These are phyloP conservation scores for Erynnis tages DNA, from an alignment of 2,888 invertebrate genomes.

Conservation along the genomic window DNA sequence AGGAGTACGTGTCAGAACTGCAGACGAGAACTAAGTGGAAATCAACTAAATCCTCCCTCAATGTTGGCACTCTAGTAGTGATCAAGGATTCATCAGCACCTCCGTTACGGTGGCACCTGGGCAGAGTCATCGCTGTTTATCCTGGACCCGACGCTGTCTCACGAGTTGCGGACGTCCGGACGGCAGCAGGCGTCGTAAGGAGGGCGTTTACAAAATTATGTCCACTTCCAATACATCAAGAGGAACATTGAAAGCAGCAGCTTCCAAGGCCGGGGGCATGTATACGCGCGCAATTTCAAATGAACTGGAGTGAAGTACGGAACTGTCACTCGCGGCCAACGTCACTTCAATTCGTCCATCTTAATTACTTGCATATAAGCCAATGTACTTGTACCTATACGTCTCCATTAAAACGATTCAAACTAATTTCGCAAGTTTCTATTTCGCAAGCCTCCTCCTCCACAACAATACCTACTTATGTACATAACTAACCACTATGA, in stretches of 20 bases:
- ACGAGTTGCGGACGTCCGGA: constrained; percentile 29
- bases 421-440: too few relatives aligned
- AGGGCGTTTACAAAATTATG: constrained; percentile 19
- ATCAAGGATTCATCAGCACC: constrained; percentile 31
- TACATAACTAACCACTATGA: too few relatives aligned
- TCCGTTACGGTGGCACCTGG: constrained; percentile 32
- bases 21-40: constrained; percentile 36
- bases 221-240: constrained; percentile 9
- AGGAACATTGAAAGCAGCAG: constrained; percentile 4
- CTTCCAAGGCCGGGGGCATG: constrained; percentile 23
- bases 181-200: constrained; percentile 22
- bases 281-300: too few relatives aligned
- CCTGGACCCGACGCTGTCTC: constrained; percentile 29
- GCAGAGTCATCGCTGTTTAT: constrained; percentile 21
- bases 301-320: too few relatives aligned
- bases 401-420: too few relatives aligned
- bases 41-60: constrained; percentile 2
- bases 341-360: too few relatives aligned
- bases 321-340: too few relatives aligned
- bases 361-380: too few relatives aligned
- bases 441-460: too few relatives aligned
- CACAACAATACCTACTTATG: too few relatives aligned
- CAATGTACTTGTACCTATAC: too few relatives aligned
- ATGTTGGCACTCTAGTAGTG: constrained; percentile 15
- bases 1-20: constrained; percentile 32